phyloP scores from a whole-genome alignment of 2,113 vertebrate genomes.

The Hassar affinis region DNA sequence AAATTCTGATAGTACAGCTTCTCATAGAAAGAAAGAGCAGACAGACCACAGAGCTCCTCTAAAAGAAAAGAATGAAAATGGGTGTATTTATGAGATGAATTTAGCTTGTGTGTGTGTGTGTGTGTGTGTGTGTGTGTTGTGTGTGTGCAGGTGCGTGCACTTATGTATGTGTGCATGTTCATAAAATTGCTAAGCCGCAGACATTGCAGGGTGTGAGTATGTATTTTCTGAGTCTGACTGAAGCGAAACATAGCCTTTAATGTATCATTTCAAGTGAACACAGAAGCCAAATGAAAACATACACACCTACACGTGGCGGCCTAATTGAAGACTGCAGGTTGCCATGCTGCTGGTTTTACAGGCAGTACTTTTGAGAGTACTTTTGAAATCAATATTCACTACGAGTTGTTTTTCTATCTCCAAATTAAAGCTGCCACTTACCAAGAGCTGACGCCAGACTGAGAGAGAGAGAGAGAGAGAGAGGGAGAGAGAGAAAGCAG shows the following conservation, averaged over 20 bases:
- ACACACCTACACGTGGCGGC: constrained; percentile 78
- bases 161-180: constrained; percentile 62
- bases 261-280: constrained; percentile 83
- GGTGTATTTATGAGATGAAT: constrained; percentile 68
- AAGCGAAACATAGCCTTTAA: constrained; percentile 83
- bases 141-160: too few species aligned
- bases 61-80: constrained; percentile 52
- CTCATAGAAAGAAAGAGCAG: neutral
- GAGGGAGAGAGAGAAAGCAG: constrained; percentile 22
- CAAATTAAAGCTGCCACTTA: constrained; percentile 77
- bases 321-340: constrained; percentile 86
- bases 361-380: constrained; percentile 58
- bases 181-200: constrained; percentile 63
- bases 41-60: constrained; percentile 27
- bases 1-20: neutral
- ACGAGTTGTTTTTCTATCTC: constrained; percentile 73
- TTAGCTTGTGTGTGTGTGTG: constrained; percentile 63
- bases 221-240: constrained; percentile 82
- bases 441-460: constrained; percentile 56
- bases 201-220: constrained; percentile 75
- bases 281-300: constrained; percentile 75
- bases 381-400: constrained; percentile 75
- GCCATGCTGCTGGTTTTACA: constrained; percentile 66
- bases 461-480: constrained; percentile 31
- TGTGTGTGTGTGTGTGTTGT: constrained; percentile 38